Evolutionary conservation across 2,888 invertebrate genomes (phyloP), one percentile per base, ranked within the genome.

Genomic region (Cantharis lateralis): DNA sequence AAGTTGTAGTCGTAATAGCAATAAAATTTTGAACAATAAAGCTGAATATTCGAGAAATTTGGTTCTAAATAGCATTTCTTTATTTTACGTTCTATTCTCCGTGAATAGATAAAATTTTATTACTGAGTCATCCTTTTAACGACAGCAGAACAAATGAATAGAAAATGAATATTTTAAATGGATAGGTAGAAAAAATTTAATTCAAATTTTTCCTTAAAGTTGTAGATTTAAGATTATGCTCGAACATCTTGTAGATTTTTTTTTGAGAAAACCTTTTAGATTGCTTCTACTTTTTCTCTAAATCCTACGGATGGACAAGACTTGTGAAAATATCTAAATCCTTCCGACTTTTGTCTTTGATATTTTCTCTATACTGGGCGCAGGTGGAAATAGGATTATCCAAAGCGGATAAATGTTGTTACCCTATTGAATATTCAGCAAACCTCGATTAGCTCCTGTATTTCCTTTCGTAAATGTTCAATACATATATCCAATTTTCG

Each of bases 91-190:
- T 70, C 48, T 76, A 66, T 73, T 73, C 76, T 66, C 62, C 48
- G 20, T 70, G 76, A 68, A 73, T 73, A 70, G 73, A 76, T 76
- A 76, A 76, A 76, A 76, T 76, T 76, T 76, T 76, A 76, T 73
- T 73, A 76, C 28, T 66, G n/a, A 48, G n/a, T 48, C 48, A 48
- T 48, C 48, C 48, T 48, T 48, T 48, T 48, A 48, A 48, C 70
- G 76, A 72, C 61, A 62, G 70, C 16, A 70, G 70, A 70, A 70
- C 62, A 66, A 72, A 70, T 72, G 72, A 72, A 72, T 72, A 72
- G 70, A 68, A 48, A 68, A 24, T 68, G 26, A 24, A 68, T 20
- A 48, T 13, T n/a, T 48, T 48, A n/a, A 48, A n/a, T 48, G n/a
- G 48, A 48, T 48, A 48, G 48, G 48, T 48, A 48, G 2, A 48